A percentile compares a stretch with the other conserved stretches of the same genome.
Conservation (phyloP, 2,888 invertebrate genomes). For the Philopedon plagiatum region DNA sequence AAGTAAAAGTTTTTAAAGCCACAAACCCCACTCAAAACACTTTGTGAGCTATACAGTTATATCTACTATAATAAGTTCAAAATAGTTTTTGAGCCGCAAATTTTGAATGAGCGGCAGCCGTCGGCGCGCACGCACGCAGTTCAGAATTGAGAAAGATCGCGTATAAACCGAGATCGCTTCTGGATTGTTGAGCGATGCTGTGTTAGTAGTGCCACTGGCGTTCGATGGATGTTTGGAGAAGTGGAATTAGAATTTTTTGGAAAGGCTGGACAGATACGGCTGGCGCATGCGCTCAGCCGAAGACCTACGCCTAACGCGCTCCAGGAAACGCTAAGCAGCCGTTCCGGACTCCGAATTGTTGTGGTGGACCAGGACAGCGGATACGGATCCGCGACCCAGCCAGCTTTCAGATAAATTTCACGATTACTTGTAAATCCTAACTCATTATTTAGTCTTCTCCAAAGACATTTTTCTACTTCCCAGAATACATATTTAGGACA, state of each 20-base stretch:
- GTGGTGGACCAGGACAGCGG: slow-evolving; percentile 46
- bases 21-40: slow-evolving; percentile 25
- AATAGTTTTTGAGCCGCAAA: slow-evolving; percentile 24
- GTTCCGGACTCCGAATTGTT: slow-evolving; percentile 46
- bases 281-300: slow-evolving; percentile 33
- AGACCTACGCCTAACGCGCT: slow-evolving; percentile 50
- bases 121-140: slow-evolving; percentile 34
- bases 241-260: slow-evolving; percentile 50
- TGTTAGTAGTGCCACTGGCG: slow-evolving; percentile 44
- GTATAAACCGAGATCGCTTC: slow-evolving; percentile 26
- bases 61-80: slow-evolving; percentile 11
- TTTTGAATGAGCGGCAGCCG: slow-evolving; percentile 27
- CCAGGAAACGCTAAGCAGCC: slow-evolving; percentile 47
- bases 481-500: slow-evolving; percentile 21
- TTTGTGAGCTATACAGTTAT: not conserved
- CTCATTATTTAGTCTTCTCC: slow-evolving; percentile 30
- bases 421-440: slow-evolving; percentile 40
- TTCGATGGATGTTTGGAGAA: slow-evolving; percentile 48
- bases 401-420: slow-evolving; percentile 33
- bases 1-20: slow-evolving; percentile 19
- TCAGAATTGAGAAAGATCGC: slow-evolving; percentile 23
- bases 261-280: slow-evolving; percentile 44
- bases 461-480: slow-evolving; percentile 20
- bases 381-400: slow-evolving; percentile 35
- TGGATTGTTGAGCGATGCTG: slow-evolving; percentile 37